Evolutionary conservation across 1,140 invertebrate genomes (phyloP).

Genomic region (Agraylea sexmaculata): DNA sequence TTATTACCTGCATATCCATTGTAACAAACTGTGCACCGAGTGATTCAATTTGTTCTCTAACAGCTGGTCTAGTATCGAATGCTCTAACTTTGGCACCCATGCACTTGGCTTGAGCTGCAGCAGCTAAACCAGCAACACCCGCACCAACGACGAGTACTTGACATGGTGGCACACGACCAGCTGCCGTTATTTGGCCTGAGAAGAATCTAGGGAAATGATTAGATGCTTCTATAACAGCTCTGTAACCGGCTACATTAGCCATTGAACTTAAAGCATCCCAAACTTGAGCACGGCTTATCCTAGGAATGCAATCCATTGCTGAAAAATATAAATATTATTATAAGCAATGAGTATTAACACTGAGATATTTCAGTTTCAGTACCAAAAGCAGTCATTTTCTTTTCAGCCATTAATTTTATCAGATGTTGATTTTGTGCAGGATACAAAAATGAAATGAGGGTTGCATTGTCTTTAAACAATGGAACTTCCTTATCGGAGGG

Average conservation of each 20-base stretch:
- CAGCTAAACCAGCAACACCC: constrained; percentile 77
- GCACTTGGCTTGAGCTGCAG: constrained; percentile 73
- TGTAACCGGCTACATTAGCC: constrained; percentile 86
- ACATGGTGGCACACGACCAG: constrained; percentile 74
- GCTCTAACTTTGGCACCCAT: constrained; percentile 83
- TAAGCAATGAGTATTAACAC: neutral
- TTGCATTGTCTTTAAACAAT: constrained; percentile 52
- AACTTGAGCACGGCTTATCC: constrained; percentile 74
- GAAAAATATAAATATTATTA: constrained; percentile 20
- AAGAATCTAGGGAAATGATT: constrained; percentile 85
- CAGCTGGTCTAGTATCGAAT: constrained; percentile 77
- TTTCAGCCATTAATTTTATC: constrained; percentile 56
- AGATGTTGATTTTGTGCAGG: constrained; percentile 72
- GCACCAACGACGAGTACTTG: constrained; percentile 81
- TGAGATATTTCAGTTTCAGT: constrained; percentile 22
- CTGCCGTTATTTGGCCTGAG: constrained; percentile 76
- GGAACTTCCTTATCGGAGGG: constrained; percentile 54
- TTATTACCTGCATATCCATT: constrained; percentile 52
- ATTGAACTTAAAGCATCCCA: constrained; percentile 87
- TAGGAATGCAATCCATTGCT: constrained; percentile 76
- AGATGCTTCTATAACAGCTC: constrained; percentile 80
- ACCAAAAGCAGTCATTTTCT: constrained; percentile 74
- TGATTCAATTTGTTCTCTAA: constrained; percentile 82
- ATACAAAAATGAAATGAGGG: constrained; percentile 76
- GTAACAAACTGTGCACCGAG: constrained; percentile 80